phyloP scores from a whole-genome alignment of 92 coral and sea anemone genomes.

The Epizoanthus scotinus region DNA sequence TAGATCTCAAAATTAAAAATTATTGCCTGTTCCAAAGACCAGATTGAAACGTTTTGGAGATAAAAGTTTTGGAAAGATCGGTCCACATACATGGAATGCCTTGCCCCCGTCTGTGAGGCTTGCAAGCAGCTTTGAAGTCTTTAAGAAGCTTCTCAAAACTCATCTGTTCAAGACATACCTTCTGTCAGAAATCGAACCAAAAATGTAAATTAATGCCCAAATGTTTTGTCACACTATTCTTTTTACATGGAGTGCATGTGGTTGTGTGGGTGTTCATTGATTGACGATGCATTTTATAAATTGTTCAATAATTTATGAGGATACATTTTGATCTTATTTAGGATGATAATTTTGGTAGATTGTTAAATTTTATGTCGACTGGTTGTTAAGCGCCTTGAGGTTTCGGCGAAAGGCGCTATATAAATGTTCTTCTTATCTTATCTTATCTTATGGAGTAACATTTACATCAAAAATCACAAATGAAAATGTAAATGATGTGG shows the following conservation, averaged over 20 bases:
- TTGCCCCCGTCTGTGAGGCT: conserved; percentile 15
- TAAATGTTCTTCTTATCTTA: too few relatives aligned
- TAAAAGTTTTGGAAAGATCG: conserved; percentile 4
- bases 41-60: conserved; percentile 3
- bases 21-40: conserved; percentile 6
- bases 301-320: conserved; percentile 1
- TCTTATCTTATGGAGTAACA: too few relatives aligned
- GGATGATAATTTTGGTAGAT: conserved; percentile 10
- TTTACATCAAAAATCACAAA: too few relatives aligned
- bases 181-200: conserved; percentile 12
- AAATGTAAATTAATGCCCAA: conserved; percentile 9
- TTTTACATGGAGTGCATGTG: conserved; percentile 7
- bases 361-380: conserved; percentile 10
- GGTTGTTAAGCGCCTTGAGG: conserved; percentile 12
- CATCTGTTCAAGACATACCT: conserved; percentile 16
- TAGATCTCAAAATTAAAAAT: conserved; percentile 5
- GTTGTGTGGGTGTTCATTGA: conserved; percentile 16
- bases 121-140: conserved; percentile 1
- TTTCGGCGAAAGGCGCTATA: not conserved
- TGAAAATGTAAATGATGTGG: too few relatives aligned
- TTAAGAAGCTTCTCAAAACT: conserved; percentile 15
- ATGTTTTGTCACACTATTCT: conserved; percentile 16
- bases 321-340: not conserved
- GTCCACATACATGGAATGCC: conserved; percentile 13
- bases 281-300: conserved; percentile 14